Base-by-base conservation (phyloP, 2,888 invertebrate species). In the Branchellion lobata region DNA sequence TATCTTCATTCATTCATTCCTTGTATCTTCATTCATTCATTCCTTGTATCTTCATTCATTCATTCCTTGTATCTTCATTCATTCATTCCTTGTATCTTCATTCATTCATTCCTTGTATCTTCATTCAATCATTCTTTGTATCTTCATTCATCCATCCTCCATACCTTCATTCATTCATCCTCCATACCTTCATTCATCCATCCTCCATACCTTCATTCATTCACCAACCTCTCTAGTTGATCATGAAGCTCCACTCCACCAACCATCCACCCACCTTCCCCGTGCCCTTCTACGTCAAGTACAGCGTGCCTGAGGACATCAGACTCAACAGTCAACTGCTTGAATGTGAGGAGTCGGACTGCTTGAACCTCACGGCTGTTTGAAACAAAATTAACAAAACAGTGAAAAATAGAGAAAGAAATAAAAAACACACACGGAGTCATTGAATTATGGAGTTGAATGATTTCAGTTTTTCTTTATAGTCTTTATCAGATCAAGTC, bases 241-340 rank as follows among this genome's bases (percentile, higher is more conserved):
- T 61, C 3, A n/a, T 81, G 61, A 79, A 29, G 29, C 76, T 81
- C 2, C 29, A 36, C 0, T 65, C 81, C 5, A 33, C 40, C 36
- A 81, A 81, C 47, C 81, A 81, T 34, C 61, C 79, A 29, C 81
- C 81, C 21, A 53, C 33, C 21, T 79, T 81, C 36, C 72, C 75
- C 2, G 76, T 69, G 18, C 31, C 61, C 11, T 31, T 71, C 57
- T 81, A 82, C 53, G 81, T 81, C 27, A 47, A 61, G 3, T 27
- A 71, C 31, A 72, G 79, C 14, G 68, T 83, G 27, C 21, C 68
- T 11, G 83, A 82, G 36, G 53, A 72, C 53, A 51, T 47, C 24
- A 21, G 72, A 0, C 40, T 81, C 14, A 79, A 72, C 5, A 78
- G 75, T 1, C 24, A 40, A 40, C 73, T 83, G 24, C 34, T 82